Evolutionary conservation across 2,113 vertebrate genomes (phyloP), one percentile per base, ranked within the genome.

Genomic region (Pao palembangensis): DNA sequence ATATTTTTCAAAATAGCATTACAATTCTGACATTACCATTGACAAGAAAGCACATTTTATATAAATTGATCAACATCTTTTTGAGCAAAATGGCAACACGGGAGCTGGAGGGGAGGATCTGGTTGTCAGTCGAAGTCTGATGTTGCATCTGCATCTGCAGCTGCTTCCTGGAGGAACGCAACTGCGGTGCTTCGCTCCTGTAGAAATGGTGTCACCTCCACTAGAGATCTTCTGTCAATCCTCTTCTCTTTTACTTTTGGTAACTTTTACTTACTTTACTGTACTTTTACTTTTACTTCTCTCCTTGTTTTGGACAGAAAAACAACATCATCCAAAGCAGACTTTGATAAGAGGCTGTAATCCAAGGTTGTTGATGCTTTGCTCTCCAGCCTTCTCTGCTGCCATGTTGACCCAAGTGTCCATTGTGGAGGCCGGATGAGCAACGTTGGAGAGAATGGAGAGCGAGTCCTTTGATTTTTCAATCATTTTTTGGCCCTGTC

Each of bases 301-400:
- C n/a, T n/a, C n/a, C n/a, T n/a, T n/a, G n/a, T n/a, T 47, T n/a
- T 17, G 4, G 15, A 47, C 15, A 17, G 44, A 47, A 47, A 8
- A 48, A 34, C 49, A 21, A 19, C 65, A n/a, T 62, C 54, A 47
- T 44, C 64, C 62, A 53, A 51, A 67, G 28, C 28, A 23, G 18
- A 19, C 15, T 69, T 3, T 21, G 66, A 79, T 41, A 71, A 55
- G n/a, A 14, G 52, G n/a, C 58, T 51, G 25, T 16, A 53, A 67
- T 57, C 48, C 75, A 87, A 88, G 83, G 83, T 89, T 74, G 73
- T 80, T 63, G 63, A 69, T 64, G 70, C 68, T 61, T 86, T 85
- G 83, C 69, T 79, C 64, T 82, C 59, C 74, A 38, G 34, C 34
- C 34, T 58, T 68, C 61, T 55, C 64, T 50, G 25, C 67, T 67